Conservation (phyloP, 2,797 vertebrate species). For the Karalla daura region DNA sequence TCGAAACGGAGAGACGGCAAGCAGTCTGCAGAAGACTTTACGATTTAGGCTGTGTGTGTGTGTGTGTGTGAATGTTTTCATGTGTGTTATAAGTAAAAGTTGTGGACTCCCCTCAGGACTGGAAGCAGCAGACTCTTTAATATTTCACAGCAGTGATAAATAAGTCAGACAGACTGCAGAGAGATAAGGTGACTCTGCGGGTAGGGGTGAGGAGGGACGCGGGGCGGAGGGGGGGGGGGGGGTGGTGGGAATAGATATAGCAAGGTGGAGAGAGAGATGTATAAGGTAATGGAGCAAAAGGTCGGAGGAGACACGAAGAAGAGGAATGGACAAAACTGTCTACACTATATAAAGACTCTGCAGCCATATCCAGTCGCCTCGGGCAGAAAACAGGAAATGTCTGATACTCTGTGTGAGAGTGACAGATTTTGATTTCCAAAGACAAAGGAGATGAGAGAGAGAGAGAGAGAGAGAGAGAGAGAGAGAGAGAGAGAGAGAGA, state of each 20-base stretch:
- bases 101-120: constrained; percentile 61
- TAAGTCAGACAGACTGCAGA: constrained; percentile 80
- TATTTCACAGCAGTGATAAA: constrained; percentile 82
- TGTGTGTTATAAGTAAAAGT: constrained; percentile 54
- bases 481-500: constrained; percentile 10
- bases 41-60: constrained; percentile 14
- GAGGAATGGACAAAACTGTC: constrained; percentile 9
- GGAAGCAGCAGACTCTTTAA: constrained; percentile 76
- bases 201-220: constrained; percentile 28
- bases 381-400: constrained; percentile 9
- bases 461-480: neutral
- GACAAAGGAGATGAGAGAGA: constrained; percentile 27
- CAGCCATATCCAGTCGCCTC: neutral
- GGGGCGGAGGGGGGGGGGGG: constrained; percentile 19
- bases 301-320: constrained; percentile 48
- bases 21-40: constrained; percentile 20
- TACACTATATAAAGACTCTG: constrained; percentile 18
- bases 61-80: constrained; percentile 2
- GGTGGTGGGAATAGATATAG: constrained; percentile 36
- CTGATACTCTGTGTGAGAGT: constrained; percentile 6
- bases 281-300: constrained; percentile 54
- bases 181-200: constrained; percentile 79
- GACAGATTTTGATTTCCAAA: constrained; percentile 54
- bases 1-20: constrained; percentile 6
- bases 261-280: constrained; percentile 14